A percentile compares a stretch with the other conserved stretches of the same genome.
These are phyloP conservation scores for Mirounga angustirostris DNA, from an alignment of 2,113 vertebrate genomes.

Conservation along the genomic window DNA sequence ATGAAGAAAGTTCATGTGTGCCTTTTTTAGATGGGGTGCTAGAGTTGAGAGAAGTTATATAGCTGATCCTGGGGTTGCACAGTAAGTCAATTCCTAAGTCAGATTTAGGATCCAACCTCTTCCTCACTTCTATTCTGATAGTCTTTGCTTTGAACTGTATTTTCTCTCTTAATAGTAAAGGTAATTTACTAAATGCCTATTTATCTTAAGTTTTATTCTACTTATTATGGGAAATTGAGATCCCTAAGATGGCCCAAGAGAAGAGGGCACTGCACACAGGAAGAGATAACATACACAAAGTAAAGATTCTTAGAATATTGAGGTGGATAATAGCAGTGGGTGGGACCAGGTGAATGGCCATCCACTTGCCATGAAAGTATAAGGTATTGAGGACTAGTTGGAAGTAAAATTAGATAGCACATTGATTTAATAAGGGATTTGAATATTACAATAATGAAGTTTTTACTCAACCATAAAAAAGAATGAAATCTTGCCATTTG, in stretches of 20 bases:
- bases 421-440: background rate
- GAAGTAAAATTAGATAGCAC: constrained; percentile 1
- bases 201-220: background rate
- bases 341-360: background rate
- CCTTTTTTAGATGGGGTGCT: background rate
- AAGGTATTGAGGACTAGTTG: background rate
- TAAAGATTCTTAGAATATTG: background rate
- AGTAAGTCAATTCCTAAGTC: background rate
- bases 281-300: background rate
- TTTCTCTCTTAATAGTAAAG: constrained; percentile 1
- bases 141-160: background rate
- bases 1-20: background rate
- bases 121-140: background rate
- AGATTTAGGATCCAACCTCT: background rate
- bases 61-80: background rate
- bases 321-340: background rate
- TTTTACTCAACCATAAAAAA: background rate
- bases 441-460: background rate
- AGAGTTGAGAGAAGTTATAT: background rate
- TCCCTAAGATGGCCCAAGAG: background rate
- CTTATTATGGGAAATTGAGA: background rate
- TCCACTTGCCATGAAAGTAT: background rate
- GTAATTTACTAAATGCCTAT: background rate
- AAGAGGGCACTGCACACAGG: background rate
- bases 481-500: background rate